These are phyloP conservation scores for Chionis minor DNA, from an alignment of 2,113 vertebrate genomes.

Conservation along the genomic window DNA sequence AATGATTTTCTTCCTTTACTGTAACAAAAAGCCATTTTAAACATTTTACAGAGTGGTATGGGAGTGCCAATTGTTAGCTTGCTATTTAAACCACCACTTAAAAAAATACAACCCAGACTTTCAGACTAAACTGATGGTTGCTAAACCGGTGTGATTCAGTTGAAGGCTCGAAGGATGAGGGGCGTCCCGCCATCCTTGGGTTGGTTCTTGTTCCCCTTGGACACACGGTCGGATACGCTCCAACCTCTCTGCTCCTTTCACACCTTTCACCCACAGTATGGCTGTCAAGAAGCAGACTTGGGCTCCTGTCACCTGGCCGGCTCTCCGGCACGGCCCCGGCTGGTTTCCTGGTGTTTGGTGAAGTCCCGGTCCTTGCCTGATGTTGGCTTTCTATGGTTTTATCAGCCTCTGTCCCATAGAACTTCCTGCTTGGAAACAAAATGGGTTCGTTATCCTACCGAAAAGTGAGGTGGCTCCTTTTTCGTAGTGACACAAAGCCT, in stretches of 20 bases:
- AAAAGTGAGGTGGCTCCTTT: not conserved
- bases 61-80: not conserved
- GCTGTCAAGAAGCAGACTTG: accelerated
- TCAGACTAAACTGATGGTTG: not conserved
- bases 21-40: not conserved
- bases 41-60: accelerated
- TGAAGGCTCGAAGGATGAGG: not conserved
- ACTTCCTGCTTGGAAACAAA: not conserved
- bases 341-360: not conserved
- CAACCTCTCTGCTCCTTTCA: not conserved
- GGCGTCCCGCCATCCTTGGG: not conserved
- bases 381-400: not conserved
- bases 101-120: not conserved
- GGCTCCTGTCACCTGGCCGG: not conserved
- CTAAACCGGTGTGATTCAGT: not conserved
- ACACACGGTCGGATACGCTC: accelerated
- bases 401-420: accelerated
- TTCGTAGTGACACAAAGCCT: too few relatives aligned
- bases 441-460: accelerated
- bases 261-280: accelerated
- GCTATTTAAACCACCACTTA: not conserved
- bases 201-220: not conserved
- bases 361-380: not conserved
- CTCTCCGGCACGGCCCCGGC: not conserved
- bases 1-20: not conserved